phyloP scores from a whole-genome alignment of 2,113 vertebrate genomes.

The Megaceryle maxima region DNA sequence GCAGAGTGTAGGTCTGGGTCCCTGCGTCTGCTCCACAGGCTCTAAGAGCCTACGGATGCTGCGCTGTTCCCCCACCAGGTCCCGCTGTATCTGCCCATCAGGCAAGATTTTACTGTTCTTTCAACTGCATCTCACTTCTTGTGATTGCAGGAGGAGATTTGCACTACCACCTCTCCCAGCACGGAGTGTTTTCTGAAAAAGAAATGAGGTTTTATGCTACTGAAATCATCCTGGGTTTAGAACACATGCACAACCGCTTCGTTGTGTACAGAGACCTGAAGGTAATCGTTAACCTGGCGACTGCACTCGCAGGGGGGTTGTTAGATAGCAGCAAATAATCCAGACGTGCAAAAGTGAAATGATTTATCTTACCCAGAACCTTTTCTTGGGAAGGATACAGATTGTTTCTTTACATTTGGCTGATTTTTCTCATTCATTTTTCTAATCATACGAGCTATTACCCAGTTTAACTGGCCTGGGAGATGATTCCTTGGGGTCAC shows the following conservation, averaged over 20 bases:
- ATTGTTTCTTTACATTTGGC: background rate
- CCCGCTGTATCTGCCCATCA: background rate
- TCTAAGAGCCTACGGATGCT: background rate
- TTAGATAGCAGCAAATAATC: background rate
- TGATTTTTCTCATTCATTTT: background rate
- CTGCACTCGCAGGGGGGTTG: background rate
- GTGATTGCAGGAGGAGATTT: constrained; percentile 87
- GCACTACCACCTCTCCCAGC: constrained; percentile 98
- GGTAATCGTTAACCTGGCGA: constrained; percentile 61
- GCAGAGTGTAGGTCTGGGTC: background rate
- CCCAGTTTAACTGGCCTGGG: background rate
- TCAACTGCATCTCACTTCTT: background rate
- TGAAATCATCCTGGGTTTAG: constrained; percentile 95
- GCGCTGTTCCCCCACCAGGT: accelerated
- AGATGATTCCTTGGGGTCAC: background rate
- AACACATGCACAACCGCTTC: constrained; percentile 96
- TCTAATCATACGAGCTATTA: background rate
- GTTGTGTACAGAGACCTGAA: constrained; percentile 97
- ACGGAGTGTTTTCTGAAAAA: constrained; percentile 96
- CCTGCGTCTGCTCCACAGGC: background rate
- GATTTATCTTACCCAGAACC: background rate
- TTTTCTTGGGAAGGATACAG: background rate
- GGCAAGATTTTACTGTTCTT: background rate
- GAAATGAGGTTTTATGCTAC: constrained; percentile 98
- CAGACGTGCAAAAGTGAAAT: background rate